A percentile compares a stretch with the other conserved stretches of the same genome.
These are phyloP conservation scores for Meteorus sp. DNA, from an alignment of 1,140 invertebrate genomes.

Conservation along the genomic window DNA sequence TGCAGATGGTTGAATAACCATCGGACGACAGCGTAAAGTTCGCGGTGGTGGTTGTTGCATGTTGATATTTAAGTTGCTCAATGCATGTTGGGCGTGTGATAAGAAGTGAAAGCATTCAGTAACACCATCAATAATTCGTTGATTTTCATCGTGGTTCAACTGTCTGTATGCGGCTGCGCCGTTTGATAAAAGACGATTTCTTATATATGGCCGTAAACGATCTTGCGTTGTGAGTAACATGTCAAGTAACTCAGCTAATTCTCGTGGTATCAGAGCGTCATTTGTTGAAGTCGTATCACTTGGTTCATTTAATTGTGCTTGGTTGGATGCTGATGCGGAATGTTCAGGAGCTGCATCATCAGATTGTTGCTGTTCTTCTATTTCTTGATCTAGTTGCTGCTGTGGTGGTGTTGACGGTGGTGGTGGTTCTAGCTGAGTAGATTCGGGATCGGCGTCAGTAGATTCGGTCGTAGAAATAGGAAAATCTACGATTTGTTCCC, in stretches of 20 bases:
- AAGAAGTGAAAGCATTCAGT: constrained; percentile 81
- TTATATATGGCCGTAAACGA: constrained; percentile 67
- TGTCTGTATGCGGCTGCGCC: constrained; percentile 27
- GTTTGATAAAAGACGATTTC: constrained; percentile 31
- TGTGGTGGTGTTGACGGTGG: constrained; percentile 24
- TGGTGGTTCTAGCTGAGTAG: background rate
- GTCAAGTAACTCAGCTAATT: constrained; percentile 66
- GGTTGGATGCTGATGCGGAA: constrained; percentile 20
- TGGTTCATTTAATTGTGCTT: too few species aligned
- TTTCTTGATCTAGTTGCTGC: constrained; percentile 17
- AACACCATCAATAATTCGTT: constrained; percentile 71
- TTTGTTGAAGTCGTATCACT: constrained; percentile 18
- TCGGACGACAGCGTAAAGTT: constrained; percentile 70
- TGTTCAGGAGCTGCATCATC: too few species aligned
- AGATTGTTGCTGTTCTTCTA: constrained; percentile 20
- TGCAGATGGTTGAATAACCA: constrained; percentile 72
- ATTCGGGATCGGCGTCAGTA: too few species aligned
- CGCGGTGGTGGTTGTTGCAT: constrained; percentile 69
- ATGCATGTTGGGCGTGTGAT: constrained; percentile 82
- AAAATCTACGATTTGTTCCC: too few species aligned
- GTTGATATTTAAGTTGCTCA: constrained; percentile 83
- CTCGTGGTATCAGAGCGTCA: constrained; percentile 48
- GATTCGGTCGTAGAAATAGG: background rate
- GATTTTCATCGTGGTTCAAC: constrained; percentile 53
- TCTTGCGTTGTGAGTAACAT: constrained; percentile 63